Percentiles rank a stretch among this genome's conserved stretches.
Conservation (phyloP, 2,797 vertebrate genomes). For the Poeciliopsis paucimaculata region DNA sequence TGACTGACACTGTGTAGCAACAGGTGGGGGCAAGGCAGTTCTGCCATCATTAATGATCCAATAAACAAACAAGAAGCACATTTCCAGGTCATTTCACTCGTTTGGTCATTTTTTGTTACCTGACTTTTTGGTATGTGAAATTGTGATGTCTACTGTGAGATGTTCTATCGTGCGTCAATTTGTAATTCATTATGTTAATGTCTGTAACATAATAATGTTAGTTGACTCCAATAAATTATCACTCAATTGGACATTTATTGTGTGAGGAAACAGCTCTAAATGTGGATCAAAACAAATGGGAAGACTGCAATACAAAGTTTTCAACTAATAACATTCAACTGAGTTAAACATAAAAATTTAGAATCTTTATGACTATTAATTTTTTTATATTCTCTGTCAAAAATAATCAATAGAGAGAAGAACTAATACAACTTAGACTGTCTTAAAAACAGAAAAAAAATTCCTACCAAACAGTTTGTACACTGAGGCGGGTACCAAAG, state of each 20-base stretch:
- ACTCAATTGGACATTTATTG: not conserved
- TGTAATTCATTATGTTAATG: not conserved
- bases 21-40: not conserved
- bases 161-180: not conserved
- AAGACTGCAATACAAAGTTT: not conserved
- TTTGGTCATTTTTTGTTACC: not conserved
- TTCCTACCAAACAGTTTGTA: too few species aligned
- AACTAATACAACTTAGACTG: not conserved
- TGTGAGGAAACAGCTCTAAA: not conserved
- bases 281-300: not conserved
- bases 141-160: not conserved
- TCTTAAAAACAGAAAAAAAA: not conserved
- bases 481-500: not conserved
- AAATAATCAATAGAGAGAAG: not conserved
- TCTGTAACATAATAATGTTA: not conserved
- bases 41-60: not conserved
- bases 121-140: not conserved
- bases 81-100: conserved; percentile 8
- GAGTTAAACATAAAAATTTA: not conserved
- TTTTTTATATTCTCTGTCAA: not conserved
- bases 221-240: not conserved
- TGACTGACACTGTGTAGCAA: not conserved
- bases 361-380: not conserved
- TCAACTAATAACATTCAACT: not conserved
- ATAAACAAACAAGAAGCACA: not conserved